These are phyloP conservation scores for Miltochrista miniata DNA, from an alignment of 2,888 invertebrate species.

Conservation along the genomic window DNA sequence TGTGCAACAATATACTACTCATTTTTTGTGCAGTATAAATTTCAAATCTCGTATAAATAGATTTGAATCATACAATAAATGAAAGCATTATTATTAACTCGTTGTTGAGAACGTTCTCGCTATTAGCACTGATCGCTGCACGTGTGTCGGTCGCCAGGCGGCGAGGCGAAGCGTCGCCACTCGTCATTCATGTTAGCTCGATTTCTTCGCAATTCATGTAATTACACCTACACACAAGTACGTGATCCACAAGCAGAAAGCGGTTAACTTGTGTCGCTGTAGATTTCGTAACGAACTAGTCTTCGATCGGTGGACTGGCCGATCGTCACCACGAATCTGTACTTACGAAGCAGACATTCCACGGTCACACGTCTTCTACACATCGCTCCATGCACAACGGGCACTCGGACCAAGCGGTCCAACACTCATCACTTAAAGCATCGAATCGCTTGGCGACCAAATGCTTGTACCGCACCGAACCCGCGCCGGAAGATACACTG, in stretches of 20 bases:
- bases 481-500: slow-evolving; percentile 76
- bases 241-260: slow-evolving; percentile 47
- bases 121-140: slow-evolving; percentile 53
- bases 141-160: slow-evolving; percentile 67
- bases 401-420: slow-evolving; percentile 74
- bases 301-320: slow-evolving; percentile 48
- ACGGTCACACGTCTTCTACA: slow-evolving; percentile 78
- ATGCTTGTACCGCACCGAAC: slow-evolving; percentile 65
- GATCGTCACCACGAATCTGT: slow-evolving; percentile 62
- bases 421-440: slow-evolving; percentile 74
- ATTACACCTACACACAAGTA: slow-evolving; percentile 54
- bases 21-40: slow-evolving; percentile 32
- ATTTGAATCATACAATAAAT: slow-evolving; percentile 46
- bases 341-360: slow-evolving; percentile 79
- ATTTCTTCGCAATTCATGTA: slow-evolving; percentile 57
- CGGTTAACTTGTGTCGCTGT: slow-evolving; percentile 41
- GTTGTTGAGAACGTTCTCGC: slow-evolving; percentile 56
- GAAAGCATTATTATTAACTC: slow-evolving; percentile 58
- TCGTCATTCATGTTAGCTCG: slow-evolving; percentile 68
- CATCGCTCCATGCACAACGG: slow-evolving; percentile 69
- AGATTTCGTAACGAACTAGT: slow-evolving; percentile 28
- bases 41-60: slow-evolving; percentile 34
- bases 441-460: slow-evolving; percentile 49
- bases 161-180: slow-evolving; percentile 64
- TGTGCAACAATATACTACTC: slow-evolving; percentile 17